A percentile compares a stretch with the other conserved stretches of the same genome.
These are phyloP conservation scores for Proctacanthus coquilletti DNA, from an alignment of 1,140 invertebrate species.

Conservation along the genomic window DNA sequence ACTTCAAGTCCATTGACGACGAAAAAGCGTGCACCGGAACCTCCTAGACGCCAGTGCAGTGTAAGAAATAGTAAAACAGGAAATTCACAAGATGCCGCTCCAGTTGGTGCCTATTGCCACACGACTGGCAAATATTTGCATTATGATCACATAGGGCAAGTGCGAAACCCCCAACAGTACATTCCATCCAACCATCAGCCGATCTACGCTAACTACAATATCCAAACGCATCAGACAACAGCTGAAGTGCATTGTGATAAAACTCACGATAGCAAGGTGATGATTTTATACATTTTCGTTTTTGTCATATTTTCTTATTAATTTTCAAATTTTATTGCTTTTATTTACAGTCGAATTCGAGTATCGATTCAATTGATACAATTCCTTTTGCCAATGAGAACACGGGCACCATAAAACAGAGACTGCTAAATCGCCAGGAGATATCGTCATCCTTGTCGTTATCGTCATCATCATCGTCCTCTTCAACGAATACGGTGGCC, in stretches of 20 bases:
- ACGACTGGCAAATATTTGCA: not conserved
- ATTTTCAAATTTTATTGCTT: not conserved
- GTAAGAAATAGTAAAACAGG: slow-evolving; percentile 26
- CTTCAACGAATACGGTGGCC: slow-evolving; percentile 27
- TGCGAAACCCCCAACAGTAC: slow-evolving; percentile 8
- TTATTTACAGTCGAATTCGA: slow-evolving; percentile 67
- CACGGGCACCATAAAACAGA: slow-evolving; percentile 85
- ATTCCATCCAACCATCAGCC: slow-evolving; percentile 23
- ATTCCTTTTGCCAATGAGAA: slow-evolving; percentile 98
- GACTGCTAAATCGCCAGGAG: slow-evolving; percentile 25
- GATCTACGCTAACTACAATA: slow-evolving; percentile 34
- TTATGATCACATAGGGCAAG: not conserved
- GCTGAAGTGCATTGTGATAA: slow-evolving; percentile 43
- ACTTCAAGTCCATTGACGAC: slow-evolving; percentile 46
- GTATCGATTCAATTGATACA: slow-evolving; percentile 82
- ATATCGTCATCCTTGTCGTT: slow-evolving; percentile 22
- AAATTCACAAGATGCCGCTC: slow-evolving; percentile 12
- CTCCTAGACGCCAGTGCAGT: slow-evolving; percentile 60
- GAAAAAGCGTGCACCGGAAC: slow-evolving; percentile 67
- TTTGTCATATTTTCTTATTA: not conserved
- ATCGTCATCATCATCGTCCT: slow-evolving; percentile 29
- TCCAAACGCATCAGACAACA: slow-evolving; percentile 38
- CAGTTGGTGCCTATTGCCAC: not conserved
- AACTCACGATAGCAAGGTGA: slow-evolving; percentile 26
- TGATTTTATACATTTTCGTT: not conserved